Conservation (phyloP, 2,113 vertebrate species). For the Lepisosteus oculatus region DNA sequence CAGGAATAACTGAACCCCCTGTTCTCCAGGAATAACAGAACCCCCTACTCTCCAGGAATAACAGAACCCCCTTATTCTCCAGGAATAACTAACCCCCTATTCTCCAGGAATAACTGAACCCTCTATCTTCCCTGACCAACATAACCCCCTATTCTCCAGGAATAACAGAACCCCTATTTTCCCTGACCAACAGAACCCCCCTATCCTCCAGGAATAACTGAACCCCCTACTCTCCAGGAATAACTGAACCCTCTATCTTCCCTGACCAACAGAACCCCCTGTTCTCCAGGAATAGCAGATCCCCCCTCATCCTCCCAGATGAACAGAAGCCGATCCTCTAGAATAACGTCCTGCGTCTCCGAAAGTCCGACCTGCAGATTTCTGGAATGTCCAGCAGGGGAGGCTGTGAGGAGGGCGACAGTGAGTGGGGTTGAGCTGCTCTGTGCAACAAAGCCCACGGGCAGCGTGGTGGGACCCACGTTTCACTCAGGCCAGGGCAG, state of each 20-base stretch:
- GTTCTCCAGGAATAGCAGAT: no score
- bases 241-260: slow-evolving; percentile 7
- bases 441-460: no score
- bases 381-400: no score
- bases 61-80: slow-evolving; percentile 28
- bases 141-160: slow-evolving; percentile 31
- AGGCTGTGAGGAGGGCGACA: no score
- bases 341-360: no score
- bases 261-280: background rate
- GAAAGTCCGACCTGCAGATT: no score
- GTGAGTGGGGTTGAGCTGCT: no score
- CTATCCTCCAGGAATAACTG: slow-evolving; percentile 35
- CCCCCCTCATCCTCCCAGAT: slow-evolving; percentile 11
- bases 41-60: no score
- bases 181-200: slow-evolving; percentile 13
- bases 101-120: no score
- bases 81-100: slow-evolving; percentile 42
- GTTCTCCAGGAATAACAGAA: no score
- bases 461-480: no score
- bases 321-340: slow-evolving; percentile 1
- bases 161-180: slow-evolving; percentile 29
- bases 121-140: slow-evolving; percentile 27
- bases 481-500: no score
- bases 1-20: slow-evolving; percentile 25
- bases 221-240: background rate